phyloP scores from a whole-genome alignment of 1,140 invertebrate genomes.

The Conopomorpha cramerella region DNA sequence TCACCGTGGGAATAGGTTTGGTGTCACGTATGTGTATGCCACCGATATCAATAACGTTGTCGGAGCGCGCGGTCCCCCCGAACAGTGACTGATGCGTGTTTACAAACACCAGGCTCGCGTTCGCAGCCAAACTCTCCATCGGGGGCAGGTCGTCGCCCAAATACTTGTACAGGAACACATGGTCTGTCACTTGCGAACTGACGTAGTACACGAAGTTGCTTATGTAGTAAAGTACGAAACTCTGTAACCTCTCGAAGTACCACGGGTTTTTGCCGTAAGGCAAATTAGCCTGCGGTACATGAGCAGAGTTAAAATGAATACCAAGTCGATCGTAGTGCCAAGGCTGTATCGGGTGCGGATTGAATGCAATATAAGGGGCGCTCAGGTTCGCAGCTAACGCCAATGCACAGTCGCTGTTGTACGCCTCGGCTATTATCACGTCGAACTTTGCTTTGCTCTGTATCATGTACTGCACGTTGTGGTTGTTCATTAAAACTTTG shows the following conservation, averaged over 20 bases:
- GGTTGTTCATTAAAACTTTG: slow-evolving; percentile 51
- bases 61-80: slow-evolving; percentile 45
- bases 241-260: slow-evolving; percentile 61
- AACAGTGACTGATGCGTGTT: slow-evolving; percentile 64
- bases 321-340: slow-evolving; percentile 64
- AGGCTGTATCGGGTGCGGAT: slow-evolving; percentile 64
- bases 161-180: slow-evolving; percentile 59
- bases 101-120: slow-evolving; percentile 62
- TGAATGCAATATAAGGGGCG: slow-evolving; percentile 62
- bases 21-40: slow-evolving; percentile 53
- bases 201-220: slow-evolving; percentile 54
- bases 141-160: slow-evolving; percentile 60
- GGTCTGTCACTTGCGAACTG: slow-evolving; percentile 55
- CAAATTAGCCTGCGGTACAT: slow-evolving; percentile 57
- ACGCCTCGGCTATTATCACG: slow-evolving; percentile 65
- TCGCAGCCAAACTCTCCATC: slow-evolving; percentile 60
- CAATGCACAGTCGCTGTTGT: slow-evolving; percentile 67
- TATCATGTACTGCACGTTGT: slow-evolving; percentile 54
- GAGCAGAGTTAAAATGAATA: slow-evolving; percentile 62
- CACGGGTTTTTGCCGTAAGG: slow-evolving; percentile 56
- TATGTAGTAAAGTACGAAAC: slow-evolving; percentile 52
- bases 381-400: slow-evolving; percentile 62
- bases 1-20: slow-evolving; percentile 50
- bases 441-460: slow-evolving; percentile 59
- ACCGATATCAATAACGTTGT: slow-evolving; percentile 67